Percentiles rank a stretch among this genome's conserved stretches.
phyloP scores from a whole-genome alignment of 2,797 vertebrate species.

The Sebastiscus albofasciatus region DNA sequence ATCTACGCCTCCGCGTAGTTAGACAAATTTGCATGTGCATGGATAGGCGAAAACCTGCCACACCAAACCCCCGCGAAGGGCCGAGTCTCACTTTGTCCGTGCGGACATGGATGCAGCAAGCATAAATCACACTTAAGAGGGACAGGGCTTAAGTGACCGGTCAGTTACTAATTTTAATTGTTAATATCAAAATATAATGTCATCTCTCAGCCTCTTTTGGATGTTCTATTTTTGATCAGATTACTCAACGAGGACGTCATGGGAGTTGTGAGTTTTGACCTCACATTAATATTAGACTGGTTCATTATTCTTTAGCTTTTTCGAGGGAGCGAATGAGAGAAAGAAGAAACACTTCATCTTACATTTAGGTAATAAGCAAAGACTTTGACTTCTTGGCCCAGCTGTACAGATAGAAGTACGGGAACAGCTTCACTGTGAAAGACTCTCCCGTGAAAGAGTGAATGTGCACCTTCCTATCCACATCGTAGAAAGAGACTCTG shows the following conservation, averaged over 20 bases:
- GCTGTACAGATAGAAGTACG: conserved; percentile 64
- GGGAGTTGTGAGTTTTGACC: neutral
- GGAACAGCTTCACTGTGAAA: conserved; percentile 56
- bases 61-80: rapidly evolving
- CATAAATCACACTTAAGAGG: no score
- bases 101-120: rapidly evolving
- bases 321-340: rapidly evolving
- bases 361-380: neutral
- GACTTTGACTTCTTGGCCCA: conserved; percentile 33
- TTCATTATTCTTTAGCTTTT: neutral
- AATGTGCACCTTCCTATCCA: conserved; percentile 46
- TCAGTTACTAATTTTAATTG: neutral
- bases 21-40: no score
- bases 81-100: rapidly evolving
- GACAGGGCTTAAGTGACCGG: no score
- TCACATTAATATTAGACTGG: no score
- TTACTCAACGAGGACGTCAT: neutral
- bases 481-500: conserved; percentile 64
- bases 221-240: neutral
- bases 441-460: conserved; percentile 49
- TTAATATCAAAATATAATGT: neutral
- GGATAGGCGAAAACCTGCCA: no score
- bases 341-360: no score
- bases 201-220: neutral
- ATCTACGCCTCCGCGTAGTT: rapidly evolving